These are phyloP conservation scores for Drosophila asahinai DNA, from an alignment of 1,140 invertebrate genomes.

Conservation along the genomic window DNA sequence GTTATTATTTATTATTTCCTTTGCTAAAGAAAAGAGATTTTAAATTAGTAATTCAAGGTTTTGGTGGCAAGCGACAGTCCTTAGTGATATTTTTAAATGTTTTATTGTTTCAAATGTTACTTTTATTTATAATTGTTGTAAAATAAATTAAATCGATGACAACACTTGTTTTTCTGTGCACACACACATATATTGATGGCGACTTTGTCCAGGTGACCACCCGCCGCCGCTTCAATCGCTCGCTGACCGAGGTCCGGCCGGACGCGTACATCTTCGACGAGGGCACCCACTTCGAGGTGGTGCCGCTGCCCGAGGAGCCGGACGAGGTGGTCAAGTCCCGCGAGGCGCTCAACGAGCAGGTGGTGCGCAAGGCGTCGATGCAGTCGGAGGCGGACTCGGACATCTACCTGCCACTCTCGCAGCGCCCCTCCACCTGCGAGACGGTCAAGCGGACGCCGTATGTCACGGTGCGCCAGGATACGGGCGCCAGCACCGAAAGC, in stretches of 20 bases:
- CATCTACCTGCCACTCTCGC: conserved; percentile 73
- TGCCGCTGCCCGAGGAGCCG: conserved; percentile 86
- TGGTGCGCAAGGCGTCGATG: conserved; percentile 79
- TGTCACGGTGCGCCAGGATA: conserved; percentile 82
- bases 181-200: neutral
- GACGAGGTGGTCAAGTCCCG: conserved; percentile 84
- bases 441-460: conserved; percentile 81
- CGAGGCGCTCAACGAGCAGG: conserved; percentile 75
- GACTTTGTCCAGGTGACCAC: conserved; percentile 68
- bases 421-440: conserved; percentile 79
- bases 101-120: conserved; percentile 4
- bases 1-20: conserved; percentile 12
- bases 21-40: neutral
- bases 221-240: conserved; percentile 87
- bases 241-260: conserved; percentile 88
- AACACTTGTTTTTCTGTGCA: conserved; percentile 7
- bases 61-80: neutral
- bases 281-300: conserved; percentile 86
- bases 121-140: neutral
- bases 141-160: conserved; percentile 25
- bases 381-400: conserved; percentile 85
- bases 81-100: conserved; percentile 6
- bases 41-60: too few species aligned
- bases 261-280: conserved; percentile 87
- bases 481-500: conserved; percentile 84